Conservation (phyloP, 2,888 invertebrate species). For the Agonum fuliginosum region DNA sequence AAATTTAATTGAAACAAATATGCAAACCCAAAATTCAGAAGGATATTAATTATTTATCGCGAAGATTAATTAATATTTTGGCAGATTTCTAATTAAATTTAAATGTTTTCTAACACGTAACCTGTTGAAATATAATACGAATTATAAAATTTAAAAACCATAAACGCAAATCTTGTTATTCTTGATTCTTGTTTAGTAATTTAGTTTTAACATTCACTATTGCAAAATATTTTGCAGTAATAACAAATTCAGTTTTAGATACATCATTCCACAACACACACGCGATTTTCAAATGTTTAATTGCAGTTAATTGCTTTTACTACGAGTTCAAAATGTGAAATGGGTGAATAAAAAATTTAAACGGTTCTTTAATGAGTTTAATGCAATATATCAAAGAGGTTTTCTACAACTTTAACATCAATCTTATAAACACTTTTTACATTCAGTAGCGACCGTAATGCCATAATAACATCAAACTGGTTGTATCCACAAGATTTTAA, state of each 20-base stretch:
- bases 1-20: neutral
- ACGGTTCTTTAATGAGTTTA: neutral
- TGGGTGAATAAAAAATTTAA: neutral
- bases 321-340: constrained; percentile 1
- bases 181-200: constrained; percentile 2
- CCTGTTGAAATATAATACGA: neutral
- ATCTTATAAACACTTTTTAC: too few relatives aligned
- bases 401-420: too few relatives aligned
- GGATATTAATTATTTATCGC: neutral
- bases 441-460: too few relatives aligned
- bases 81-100: constrained; percentile 17
- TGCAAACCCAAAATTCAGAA: neutral
- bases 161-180: constrained; percentile 10
- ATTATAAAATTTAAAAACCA: neutral
- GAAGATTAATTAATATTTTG: constrained; percentile 7
- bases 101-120: neutral
- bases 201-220: constrained; percentile 21
- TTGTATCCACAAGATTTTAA: too few relatives aligned
- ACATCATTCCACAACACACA: neutral
- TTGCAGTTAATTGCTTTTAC: neutral
- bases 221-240: constrained; percentile 20
- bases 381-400: neutral
- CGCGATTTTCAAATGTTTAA: constrained; percentile 10
- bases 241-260: constrained; percentile 12
- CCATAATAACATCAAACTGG: too few relatives aligned